Conservation (phyloP, 2,797 vertebrate genomes). For the Distichodus sexfasciatus region DNA sequence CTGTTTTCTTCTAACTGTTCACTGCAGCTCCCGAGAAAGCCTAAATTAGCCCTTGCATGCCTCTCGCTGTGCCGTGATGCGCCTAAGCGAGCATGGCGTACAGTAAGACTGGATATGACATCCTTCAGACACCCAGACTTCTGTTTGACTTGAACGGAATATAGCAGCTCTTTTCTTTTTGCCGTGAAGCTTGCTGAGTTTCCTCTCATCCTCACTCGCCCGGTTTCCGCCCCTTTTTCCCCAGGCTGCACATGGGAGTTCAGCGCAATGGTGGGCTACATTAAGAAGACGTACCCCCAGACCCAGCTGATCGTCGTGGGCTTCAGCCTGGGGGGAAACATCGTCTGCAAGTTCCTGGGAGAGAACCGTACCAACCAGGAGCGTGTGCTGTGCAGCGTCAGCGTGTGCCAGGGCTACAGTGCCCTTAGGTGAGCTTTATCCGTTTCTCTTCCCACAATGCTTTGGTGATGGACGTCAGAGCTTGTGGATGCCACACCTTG, state of each 20-base stretch:
- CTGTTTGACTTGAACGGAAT: background rate
- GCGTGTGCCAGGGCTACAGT: constrained; percentile 96
- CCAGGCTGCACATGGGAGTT: constrained; percentile 98
- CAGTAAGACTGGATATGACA: background rate
- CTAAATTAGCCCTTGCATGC: background rate
- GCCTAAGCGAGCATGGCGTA: background rate
- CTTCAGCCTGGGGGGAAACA: constrained; percentile 97
- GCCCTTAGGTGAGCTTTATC: constrained; percentile 84
- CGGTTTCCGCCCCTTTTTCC: constrained; percentile 10
- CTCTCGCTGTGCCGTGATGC: background rate
- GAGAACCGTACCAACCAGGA: constrained; percentile 92
- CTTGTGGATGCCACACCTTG: no score
- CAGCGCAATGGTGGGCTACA: constrained; percentile 92
- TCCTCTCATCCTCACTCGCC: no score
- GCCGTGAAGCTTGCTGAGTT: no score
- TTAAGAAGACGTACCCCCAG: constrained; percentile 86
- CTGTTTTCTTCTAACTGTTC: constrained; percentile 9
- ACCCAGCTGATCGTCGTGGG: constrained; percentile 91
- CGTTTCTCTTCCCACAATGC: background rate
- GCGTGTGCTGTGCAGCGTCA: constrained; percentile 92
- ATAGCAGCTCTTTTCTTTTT: background rate
- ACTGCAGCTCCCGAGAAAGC: constrained; percentile 7
- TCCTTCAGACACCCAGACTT: background rate
- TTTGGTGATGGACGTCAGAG: background rate
- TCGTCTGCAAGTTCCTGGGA: constrained; percentile 96